phyloP scores from a whole-genome alignment of 2,888 invertebrate genomes.

The Magallana nippona region DNA sequence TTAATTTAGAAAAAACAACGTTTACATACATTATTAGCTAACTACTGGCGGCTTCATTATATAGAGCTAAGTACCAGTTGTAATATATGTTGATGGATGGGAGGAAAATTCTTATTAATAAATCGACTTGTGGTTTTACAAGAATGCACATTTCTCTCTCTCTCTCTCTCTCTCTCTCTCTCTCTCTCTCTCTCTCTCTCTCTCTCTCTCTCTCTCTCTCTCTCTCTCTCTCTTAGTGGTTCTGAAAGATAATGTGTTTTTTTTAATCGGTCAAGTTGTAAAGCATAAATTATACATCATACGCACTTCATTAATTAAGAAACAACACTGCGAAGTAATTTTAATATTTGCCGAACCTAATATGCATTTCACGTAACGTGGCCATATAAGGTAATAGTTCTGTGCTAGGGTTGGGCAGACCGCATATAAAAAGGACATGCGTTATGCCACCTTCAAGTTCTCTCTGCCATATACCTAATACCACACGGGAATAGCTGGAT shows the following conservation, averaged over 20 bases:
- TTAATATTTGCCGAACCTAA: constrained; percentile 5
- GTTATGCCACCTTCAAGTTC: not conserved
- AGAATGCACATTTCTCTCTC: constrained; percentile 1
- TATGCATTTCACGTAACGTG: not conserved
- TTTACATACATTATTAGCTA: no score
- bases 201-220: constrained; percentile 40
- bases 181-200: constrained; percentile 43
- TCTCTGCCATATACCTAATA: not conserved
- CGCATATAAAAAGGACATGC: constrained; percentile 16
- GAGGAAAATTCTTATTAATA: not conserved
- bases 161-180: constrained; percentile 49
- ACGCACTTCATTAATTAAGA: not conserved
- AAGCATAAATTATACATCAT: not conserved
- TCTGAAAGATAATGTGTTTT: not conserved
- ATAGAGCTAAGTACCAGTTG: no score
- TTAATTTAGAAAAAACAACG: no score
- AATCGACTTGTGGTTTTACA: not conserved
- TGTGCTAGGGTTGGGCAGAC: not conserved
- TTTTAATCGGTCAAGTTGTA: constrained; percentile 9
- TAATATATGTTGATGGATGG: no score
- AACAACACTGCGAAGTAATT: not conserved
- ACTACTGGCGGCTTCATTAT: no score
- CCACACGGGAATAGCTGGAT: not conserved
- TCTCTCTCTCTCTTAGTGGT: constrained; percentile 13
- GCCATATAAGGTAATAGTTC: constrained; percentile 15